These are phyloP conservation scores for Hypsibius dujardini DNA, from an alignment of 1,140 invertebrate genomes.

Conservation along the genomic window DNA sequence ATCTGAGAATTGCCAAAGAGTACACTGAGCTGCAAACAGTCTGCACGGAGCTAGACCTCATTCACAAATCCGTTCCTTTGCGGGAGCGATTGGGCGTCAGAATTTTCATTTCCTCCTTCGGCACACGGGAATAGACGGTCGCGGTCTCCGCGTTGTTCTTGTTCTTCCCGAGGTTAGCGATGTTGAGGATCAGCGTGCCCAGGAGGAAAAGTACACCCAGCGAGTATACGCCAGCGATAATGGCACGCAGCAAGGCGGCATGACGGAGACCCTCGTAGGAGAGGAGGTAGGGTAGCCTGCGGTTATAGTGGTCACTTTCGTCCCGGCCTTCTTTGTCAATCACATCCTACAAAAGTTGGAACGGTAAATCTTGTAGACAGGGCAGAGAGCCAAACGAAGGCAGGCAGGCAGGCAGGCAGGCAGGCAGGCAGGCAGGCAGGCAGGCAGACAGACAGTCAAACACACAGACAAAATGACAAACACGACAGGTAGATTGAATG, in stretches of 20 bases:
- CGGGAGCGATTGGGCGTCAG: too few relatives aligned
- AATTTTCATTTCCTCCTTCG: too few relatives aligned
- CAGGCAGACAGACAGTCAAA: background rate
- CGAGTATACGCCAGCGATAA: background rate
- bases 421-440: background rate
- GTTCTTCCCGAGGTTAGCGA: background rate
- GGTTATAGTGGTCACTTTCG: background rate
- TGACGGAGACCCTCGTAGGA: background rate
- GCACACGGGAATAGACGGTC: background rate
- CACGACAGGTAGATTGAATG: too few relatives aligned
- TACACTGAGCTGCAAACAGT: too few relatives aligned
- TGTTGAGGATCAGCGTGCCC: background rate
- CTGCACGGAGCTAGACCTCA: too few relatives aligned
- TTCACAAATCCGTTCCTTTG: too few relatives aligned
- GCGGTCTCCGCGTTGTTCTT: background rate
- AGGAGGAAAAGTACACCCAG: background rate
- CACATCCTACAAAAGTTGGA: background rate
- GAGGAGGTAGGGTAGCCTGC: background rate
- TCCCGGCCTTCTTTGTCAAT: conserved; percentile 10
- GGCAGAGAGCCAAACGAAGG: background rate
- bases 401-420: too few relatives aligned
- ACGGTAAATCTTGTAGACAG: background rate
- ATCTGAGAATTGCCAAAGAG: too few relatives aligned
- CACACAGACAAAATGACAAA: too few relatives aligned
- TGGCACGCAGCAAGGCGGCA: background rate